Evolutionary conservation across 2,797 vertebrate species (phyloP).

Genomic region (Eulemur rubriventer): DNA sequence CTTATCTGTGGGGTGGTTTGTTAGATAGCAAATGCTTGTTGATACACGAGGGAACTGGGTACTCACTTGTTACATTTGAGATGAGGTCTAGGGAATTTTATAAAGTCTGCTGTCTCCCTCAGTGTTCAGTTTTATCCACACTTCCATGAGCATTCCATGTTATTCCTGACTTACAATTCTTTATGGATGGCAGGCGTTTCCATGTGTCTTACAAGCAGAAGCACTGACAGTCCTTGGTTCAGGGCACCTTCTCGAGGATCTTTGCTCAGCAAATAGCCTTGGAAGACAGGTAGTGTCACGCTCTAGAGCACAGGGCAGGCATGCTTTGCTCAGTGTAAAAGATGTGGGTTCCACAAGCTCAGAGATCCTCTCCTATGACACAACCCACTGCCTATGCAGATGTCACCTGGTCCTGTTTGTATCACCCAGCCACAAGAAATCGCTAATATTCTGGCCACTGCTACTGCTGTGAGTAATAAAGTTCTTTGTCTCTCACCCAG

Average conservation of each 20-base stretch:
- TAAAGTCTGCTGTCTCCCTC: neutral
- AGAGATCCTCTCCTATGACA: neutral
- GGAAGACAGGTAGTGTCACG: neutral
- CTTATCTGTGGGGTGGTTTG: neutral
- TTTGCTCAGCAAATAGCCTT: neutral
- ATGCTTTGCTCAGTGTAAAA: neutral
- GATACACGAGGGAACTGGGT: neutral
- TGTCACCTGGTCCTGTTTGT: neutral
- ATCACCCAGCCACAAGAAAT: neutral
- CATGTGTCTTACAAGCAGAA: neutral
- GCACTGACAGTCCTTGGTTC: neutral
- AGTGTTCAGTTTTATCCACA: neutral
- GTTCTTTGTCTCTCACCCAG: neutral
- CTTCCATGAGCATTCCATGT: accelerated
- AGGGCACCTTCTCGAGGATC: neutral
- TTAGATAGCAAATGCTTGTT: neutral
- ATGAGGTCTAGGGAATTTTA: neutral
- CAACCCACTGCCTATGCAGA: neutral
- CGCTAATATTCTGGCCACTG: neutral
- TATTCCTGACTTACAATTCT: neutral
- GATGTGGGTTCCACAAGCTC: neutral
- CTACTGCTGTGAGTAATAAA: neutral
- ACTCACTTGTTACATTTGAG: neutral
- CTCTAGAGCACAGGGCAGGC: neutral
- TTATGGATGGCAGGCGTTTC: neutral